Conservation (phyloP, 1,140 invertebrate genomes). For the Drosophila ambigua region DNA sequence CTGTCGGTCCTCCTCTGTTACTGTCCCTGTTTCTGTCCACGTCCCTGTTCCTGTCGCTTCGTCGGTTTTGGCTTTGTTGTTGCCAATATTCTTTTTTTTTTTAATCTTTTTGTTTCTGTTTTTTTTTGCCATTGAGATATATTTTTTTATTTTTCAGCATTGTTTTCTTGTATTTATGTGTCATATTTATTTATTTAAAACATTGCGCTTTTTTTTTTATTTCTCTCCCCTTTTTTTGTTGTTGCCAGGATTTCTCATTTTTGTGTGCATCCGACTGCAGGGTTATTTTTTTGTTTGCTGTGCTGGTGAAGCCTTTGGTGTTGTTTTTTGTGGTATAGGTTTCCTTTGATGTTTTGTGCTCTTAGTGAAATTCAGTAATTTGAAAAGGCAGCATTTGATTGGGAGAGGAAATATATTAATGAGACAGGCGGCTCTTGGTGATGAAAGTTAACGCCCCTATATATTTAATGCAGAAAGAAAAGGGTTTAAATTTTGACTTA, state of each 20-base stretch:
- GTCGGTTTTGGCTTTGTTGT: constrained; percentile 61
- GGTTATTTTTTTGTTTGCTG: constrained; percentile 15
- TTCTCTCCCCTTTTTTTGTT: constrained; percentile 12
- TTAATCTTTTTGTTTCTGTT: neutral
- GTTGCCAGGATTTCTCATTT: constrained; percentile 38
- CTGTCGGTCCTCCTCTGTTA: constrained; percentile 71
- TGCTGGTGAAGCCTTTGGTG: constrained; percentile 14
- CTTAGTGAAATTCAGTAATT: constrained; percentile 8
- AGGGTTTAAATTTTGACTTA: neutral
- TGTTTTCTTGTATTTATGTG: constrained; percentile 68
- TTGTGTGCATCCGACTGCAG: constrained; percentile 45
- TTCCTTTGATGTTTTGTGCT: constrained; percentile 33
- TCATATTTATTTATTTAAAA: constrained; percentile 80
- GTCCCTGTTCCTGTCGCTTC: constrained; percentile 23
- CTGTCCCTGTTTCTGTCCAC: constrained; percentile 11
- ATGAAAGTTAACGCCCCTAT: too few relatives aligned
- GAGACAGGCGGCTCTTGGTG: neutral
- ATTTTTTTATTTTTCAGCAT: constrained; percentile 21
- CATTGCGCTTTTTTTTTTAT: constrained; percentile 65
- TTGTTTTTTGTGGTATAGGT: neutral
- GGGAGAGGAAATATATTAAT: neutral
- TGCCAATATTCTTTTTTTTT: constrained; percentile 39
- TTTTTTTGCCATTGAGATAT: constrained; percentile 20
- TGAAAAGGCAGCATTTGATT: constrained; percentile 9
- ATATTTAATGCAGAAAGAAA: neutral